Evolutionary conservation across 2,113 vertebrate species (phyloP), one percentile per base, ranked within the genome.

Genomic region (Pungitius pungitius): DNA sequence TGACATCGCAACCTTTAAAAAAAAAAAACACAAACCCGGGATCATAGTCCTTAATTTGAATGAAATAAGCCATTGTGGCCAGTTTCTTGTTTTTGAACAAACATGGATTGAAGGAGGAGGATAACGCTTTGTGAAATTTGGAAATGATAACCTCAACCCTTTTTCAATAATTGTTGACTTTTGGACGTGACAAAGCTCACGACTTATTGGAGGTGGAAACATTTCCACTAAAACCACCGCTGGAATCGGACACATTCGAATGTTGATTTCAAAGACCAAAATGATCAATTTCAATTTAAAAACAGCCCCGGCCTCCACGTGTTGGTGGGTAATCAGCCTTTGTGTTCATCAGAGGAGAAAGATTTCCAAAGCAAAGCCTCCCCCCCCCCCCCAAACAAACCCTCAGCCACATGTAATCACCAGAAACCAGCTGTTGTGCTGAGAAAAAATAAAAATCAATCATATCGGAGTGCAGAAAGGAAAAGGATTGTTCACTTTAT

Each of bases 351-450:
- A 60, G 42, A 57, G 66, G 40, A 69, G 20, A 83, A 69, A 67
- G 30, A 78, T 47, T 80, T 82, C 27, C 54, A 77, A 73, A 83
- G 60, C 72, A 65, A 85, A 88, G 47, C 1, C 0, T n/a, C n/a
- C 30, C 30, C 30, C 30, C 30, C 30, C 30, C 68, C 26, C 60
- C 68, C 27, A 62, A 51, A 47, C 45, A 62, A 35, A 6, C 62
- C 40, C 40, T 33, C 73, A 72, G 61, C 17, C 40, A 61, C 60
- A 15, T 54, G 37, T 15, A 75, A 82, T 66, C 71, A 76, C 76
- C 62, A 81, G 51, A 66, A 81, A 73, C 83, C 83, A 83, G 79
- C 78, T 56, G 55, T 15, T 27, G n/a, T 67, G 51, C 49, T 49
- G 22, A 73, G 39, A 35, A n/a, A n/a, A n/a, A n/a, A n/a, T n/a